Evolutionary conservation across 2,888 invertebrate species (phyloP).

Genomic region (Dicyrtoma fusca): DNA sequence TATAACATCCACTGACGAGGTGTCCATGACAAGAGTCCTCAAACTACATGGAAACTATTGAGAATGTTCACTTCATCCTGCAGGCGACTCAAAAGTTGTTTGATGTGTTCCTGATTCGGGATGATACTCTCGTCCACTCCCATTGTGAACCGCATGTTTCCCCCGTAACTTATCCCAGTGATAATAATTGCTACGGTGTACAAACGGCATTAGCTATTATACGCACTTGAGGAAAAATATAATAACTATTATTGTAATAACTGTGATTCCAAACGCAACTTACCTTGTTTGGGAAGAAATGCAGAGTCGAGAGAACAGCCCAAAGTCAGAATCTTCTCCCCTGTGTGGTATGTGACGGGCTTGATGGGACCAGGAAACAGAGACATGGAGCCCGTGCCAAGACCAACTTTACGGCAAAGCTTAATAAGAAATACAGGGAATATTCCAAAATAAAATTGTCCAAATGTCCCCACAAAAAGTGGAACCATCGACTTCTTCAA

Average conservation of each 20-base stretch:
- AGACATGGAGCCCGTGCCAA: not conserved
- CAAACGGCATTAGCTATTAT: too few species aligned
- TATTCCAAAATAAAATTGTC: not conserved
- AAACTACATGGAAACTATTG: not conserved
- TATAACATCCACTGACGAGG: too few species aligned
- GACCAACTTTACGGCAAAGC: not conserved
- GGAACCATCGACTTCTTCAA: not conserved
- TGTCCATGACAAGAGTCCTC: too few species aligned
- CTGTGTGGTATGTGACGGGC: not conserved
- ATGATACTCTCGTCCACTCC: constrained; percentile 9
- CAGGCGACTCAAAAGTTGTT: not conserved
- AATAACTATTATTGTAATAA: too few species aligned
- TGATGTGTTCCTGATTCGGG: not conserved
- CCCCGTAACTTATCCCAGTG: not conserved
- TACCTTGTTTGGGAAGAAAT: too few species aligned
- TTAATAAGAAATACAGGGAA: not conserved
- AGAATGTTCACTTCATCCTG: constrained; percentile 2
- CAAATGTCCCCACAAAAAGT: not conserved
- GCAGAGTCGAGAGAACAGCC: not conserved
- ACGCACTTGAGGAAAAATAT: too few species aligned
- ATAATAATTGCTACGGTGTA: not conserved
- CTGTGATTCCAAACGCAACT: too few species aligned
- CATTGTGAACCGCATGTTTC: not conserved
- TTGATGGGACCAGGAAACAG: constrained; percentile 1
- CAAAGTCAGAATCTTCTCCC: not conserved